Conservation (phyloP, 2,888 invertebrate genomes). For the Cremastinae sp. region DNA sequence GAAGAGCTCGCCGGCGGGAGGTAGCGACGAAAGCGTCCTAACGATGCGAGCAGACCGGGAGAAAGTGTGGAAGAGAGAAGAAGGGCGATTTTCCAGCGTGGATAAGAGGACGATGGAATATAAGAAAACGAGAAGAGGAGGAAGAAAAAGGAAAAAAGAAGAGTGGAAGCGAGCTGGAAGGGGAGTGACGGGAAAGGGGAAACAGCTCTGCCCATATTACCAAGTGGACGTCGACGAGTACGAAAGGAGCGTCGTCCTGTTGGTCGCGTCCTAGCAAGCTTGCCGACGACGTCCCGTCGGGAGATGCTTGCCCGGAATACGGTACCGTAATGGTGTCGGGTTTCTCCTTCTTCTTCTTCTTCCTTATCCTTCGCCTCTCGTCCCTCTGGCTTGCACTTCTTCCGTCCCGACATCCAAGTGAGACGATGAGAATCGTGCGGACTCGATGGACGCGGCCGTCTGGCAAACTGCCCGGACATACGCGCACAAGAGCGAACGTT, state of each 20-base stretch:
- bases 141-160: conserved; percentile 48
- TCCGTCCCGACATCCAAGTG: conserved; percentile 66
- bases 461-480: conserved; percentile 78
- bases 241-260: conserved; percentile 67
- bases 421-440: conserved; percentile 67
- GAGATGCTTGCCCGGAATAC: conserved; percentile 73
- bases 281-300: conserved; percentile 57
- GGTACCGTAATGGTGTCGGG: conserved; percentile 77
- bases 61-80: conserved; percentile 39
- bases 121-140: conserved; percentile 42
- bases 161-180: conserved; percentile 37
- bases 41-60: conserved; percentile 70
- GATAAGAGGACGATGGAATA: conserved; percentile 43
- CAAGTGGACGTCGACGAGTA: conserved; percentile 77
- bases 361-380: conserved; percentile 18
- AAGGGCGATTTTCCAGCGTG: conserved; percentile 9
- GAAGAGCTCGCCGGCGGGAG: conserved; percentile 54
- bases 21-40: conserved; percentile 72
- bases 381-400: conserved; percentile 3
- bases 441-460: conserved; percentile 62
- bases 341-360: conserved; percentile 39
- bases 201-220: conserved; percentile 74
- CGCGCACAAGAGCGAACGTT: conserved; percentile 27
- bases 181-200: conserved; percentile 58
- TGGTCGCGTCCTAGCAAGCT: conserved; percentile 66